Evolutionary conservation across 2,888 invertebrate species (phyloP).

Genomic region (Eustalomyia histrio): DNA sequence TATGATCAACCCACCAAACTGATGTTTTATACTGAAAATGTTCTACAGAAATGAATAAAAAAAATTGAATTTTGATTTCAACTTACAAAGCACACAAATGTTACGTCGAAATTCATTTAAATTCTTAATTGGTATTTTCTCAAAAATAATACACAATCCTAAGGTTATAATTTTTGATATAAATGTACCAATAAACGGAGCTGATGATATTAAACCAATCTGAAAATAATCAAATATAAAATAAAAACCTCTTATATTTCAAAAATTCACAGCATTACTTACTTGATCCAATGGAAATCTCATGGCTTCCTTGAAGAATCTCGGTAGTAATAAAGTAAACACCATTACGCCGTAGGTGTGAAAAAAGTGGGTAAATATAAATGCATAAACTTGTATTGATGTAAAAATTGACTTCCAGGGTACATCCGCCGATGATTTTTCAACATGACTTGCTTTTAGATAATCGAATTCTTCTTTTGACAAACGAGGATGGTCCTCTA

Average conservation of each 20-base stretch:
- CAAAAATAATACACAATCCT: conserved; percentile 68
- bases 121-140: conserved; percentile 66
- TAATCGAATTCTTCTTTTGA: conserved; percentile 77
- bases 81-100: conserved; percentile 71
- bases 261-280: too few species aligned
- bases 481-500: conserved; percentile 81
- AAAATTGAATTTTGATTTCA: too few species aligned
- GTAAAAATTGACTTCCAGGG: conserved; percentile 80
- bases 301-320: conserved; percentile 80
- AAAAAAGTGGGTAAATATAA: conserved; percentile 80
- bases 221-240: conserved; percentile 44
- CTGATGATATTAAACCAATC: conserved; percentile 72
- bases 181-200: conserved; percentile 73
- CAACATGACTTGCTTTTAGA: conserved; percentile 66
- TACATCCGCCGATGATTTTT: conserved; percentile 70
- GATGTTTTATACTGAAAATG: too few species aligned
- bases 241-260: too few species aligned
- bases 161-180: conserved; percentile 71
- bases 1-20: too few species aligned
- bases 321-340: conserved; percentile 77
- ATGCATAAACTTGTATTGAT: conserved; percentile 80
- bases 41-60: too few species aligned
- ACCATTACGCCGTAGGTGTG: conserved; percentile 79
- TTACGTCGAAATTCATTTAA: conserved; percentile 71
- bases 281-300: conserved; percentile 78